Percentiles rank a stretch among this genome's conserved stretches.
These are phyloP conservation scores for Agelas oroides DNA, from an alignment of 37 sponge, comb jelly and placozoan species.

Conservation along the genomic window DNA sequence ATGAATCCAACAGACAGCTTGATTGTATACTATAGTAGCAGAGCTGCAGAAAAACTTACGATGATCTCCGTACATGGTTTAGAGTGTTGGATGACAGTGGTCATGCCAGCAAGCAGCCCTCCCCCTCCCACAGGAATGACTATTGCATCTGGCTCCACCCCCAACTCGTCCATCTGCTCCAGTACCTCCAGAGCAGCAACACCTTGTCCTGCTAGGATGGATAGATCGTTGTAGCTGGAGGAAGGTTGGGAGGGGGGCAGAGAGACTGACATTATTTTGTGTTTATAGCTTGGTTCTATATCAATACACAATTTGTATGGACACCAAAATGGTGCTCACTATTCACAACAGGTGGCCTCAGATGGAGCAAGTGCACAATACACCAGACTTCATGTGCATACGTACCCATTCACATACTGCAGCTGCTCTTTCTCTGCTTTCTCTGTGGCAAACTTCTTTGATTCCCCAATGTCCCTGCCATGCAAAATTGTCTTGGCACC, in stretches of 20 bases:
- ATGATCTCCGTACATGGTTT: slow-evolving; percentile 71
- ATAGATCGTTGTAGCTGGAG: slow-evolving; percentile 81
- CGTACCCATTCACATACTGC: slow-evolving; percentile 87
- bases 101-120: slow-evolving; percentile 87
- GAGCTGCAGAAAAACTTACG: slow-evolving; percentile 71
- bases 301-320: too few species aligned
- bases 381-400: too few species aligned
- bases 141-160: slow-evolving; percentile 67
- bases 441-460: slow-evolving; percentile 66
- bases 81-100: slow-evolving; percentile 77
- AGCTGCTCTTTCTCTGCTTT: slow-evolving; percentile 51
- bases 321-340: too few species aligned
- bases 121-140: slow-evolving; percentile 93
- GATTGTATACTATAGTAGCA: too few species aligned
- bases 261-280: slow-evolving; percentile 16
- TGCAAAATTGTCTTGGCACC: slow-evolving; percentile 69
- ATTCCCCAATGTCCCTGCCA: slow-evolving; percentile 76
- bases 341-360: too few species aligned
- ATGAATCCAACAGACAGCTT: too few species aligned
- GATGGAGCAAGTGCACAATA: too few species aligned
- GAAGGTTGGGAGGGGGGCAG: too few species aligned
- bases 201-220: slow-evolving; percentile 87
- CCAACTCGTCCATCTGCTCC: slow-evolving; percentile 72
- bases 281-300: too few species aligned
- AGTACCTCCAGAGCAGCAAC: slow-evolving; percentile 84